phyloP scores from a whole-genome alignment of 2,113 vertebrate genomes.

The Stigmatopora argus region DNA sequence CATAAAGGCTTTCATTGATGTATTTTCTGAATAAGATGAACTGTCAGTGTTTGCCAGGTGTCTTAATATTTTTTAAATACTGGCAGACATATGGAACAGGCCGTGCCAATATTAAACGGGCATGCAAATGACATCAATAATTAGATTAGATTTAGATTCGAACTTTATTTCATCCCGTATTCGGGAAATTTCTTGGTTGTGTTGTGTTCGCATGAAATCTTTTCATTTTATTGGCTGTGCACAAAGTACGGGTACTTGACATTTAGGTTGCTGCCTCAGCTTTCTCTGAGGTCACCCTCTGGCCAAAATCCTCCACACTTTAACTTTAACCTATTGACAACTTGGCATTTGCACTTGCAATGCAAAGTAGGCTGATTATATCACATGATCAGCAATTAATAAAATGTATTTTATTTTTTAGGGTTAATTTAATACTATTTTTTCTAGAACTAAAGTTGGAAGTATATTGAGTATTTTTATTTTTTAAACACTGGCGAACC shows the following conservation, averaged over 20 bases:
- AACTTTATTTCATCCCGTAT: too few species aligned
- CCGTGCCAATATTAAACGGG: not conserved
- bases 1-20: not conserved
- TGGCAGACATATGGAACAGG: not conserved
- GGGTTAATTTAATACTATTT: too few species aligned
- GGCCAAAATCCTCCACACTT: conserved; percentile 1
- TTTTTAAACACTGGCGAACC: not conserved
- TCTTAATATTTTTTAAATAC: too few species aligned
- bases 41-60: too few species aligned
- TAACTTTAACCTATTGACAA: conserved; percentile 1
- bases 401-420: not conserved
- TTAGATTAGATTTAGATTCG: too few species aligned
- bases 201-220: not conserved
- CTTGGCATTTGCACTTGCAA: not conserved
- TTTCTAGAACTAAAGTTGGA: not conserved
- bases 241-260: conserved; percentile 5
- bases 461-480: not conserved
- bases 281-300: not conserved
- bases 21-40: not conserved
- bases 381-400: conserved; percentile 4
- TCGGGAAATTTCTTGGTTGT: not conserved
- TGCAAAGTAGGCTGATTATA: not conserved
- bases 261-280: conserved; percentile 4
- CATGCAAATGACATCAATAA: not conserved
- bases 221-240: conserved; percentile 1